Evolutionary conservation across 2,797 vertebrate species (phyloP).

Genomic region (Mycteria americana): DNA sequence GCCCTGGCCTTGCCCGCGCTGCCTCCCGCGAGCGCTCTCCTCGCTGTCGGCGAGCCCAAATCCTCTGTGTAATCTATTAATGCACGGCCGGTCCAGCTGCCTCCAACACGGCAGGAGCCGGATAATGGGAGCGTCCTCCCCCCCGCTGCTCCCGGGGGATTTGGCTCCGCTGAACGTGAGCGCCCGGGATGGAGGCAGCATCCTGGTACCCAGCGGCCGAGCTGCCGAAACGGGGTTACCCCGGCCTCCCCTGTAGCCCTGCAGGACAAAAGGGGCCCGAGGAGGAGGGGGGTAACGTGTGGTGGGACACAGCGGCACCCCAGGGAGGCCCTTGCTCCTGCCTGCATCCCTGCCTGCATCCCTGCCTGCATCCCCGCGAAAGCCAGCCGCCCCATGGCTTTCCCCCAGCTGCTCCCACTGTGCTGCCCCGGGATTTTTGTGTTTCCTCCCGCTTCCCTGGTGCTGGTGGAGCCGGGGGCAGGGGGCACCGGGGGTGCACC

Average conservation of each 20-base stretch:
- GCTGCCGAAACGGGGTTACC: not conserved
- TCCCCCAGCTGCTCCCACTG: not conserved
- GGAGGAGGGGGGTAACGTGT: too few species aligned
- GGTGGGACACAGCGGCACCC: not conserved
- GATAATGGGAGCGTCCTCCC: slow-evolving; percentile 14
- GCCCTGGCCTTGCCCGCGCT: not conserved
- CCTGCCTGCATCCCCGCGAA: not conserved
- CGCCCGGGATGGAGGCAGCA: not conserved
- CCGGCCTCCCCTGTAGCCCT: not conserved
- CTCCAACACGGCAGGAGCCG: not conserved
- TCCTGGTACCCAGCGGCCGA: not conserved
- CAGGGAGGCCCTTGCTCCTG: not conserved
- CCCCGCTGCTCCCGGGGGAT: not conserved
- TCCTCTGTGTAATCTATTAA: slow-evolving; percentile 65
- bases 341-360: not conserved
- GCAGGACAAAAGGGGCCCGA: not conserved
- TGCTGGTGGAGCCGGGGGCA: not conserved
- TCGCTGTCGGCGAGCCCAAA: not conserved
- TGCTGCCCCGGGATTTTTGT: not conserved
- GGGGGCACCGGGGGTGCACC: too few species aligned
- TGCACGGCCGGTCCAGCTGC: slow-evolving; percentile 52
- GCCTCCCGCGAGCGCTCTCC: not conserved
- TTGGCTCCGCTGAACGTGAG: not conserved
- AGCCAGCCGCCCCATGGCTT: not conserved
- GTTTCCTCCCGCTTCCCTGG: not conserved